Conservation (phyloP, 92 coral and sea anemone species). For the Zoanthus gigantus region DNA sequence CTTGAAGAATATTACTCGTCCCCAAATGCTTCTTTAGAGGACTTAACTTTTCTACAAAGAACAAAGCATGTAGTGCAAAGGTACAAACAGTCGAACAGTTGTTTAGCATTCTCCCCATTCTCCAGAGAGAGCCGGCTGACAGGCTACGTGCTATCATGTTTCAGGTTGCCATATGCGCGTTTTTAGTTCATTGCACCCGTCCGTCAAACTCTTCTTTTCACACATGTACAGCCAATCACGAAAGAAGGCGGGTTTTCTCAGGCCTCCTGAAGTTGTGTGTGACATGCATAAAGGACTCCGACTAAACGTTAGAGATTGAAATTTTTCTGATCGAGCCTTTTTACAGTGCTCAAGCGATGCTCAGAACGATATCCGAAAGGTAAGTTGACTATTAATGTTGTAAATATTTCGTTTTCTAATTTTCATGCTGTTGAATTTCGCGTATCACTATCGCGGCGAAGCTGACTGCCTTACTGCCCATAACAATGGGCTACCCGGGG, state of each 20-base stretch:
- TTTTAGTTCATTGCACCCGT: not conserved
- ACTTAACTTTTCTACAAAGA: not conserved
- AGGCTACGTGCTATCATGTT: not conserved
- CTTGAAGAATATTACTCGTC: constrained; percentile 12
- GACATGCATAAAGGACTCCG: not conserved
- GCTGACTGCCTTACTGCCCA: too few relatives aligned
- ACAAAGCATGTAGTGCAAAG: not conserved
- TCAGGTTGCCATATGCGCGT: not conserved
- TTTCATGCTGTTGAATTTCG: not conserved
- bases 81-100: too few relatives aligned
- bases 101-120: too few relatives aligned
- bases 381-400: not conserved
- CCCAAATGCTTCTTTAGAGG: constrained; percentile 36
- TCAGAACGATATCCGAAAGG: not conserved
- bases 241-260: not conserved
- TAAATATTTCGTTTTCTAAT: not conserved
- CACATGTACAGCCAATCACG: constrained; percentile 4
- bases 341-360: not conserved
- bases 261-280: not conserved
- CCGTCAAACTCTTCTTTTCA: constrained; percentile 1
- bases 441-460: too few relatives aligned
- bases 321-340: not conserved
- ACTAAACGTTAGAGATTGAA: not conserved
- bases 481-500: too few relatives aligned
- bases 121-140: too few relatives aligned